Evolutionary conservation across 2,888 invertebrate species (phyloP), one percentile per base, ranked within the genome.

Genomic region (Agrilus cyanescens): DNA sequence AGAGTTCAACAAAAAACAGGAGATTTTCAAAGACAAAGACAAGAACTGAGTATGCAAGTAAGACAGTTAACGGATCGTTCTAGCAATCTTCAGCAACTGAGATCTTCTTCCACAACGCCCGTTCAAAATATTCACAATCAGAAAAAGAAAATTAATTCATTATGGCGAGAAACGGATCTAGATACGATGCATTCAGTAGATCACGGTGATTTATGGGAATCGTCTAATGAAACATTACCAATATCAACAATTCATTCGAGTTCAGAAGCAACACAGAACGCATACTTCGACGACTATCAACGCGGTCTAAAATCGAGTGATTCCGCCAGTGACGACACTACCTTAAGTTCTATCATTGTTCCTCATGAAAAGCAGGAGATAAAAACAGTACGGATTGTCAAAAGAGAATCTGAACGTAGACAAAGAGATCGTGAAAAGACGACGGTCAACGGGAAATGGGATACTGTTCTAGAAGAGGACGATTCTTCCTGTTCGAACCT

Each of bases 331-430:
- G 61, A 61, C 34, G 62, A 63, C 39, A 57, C 55, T 14, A 50
- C 53, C 8, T 51, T 56, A 20, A 58, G 51, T 44, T 53, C 53
- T 18, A 57, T 55, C 45, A 39, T 53, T 20, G 46, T 51, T 5
- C 61, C 72, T 1, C 80, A 83, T 43, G 91, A 91, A 59, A 88
- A 88, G 54, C 79, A 84, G 62, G 90, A 91, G 67, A 87, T 88
- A 45, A 89, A 91, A 73, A 93, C 93, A 0, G 93, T 94, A 13
- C 76, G 93, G 45, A 91, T 93, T 56, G 91, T 94, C 1, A 94
- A 94, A 67, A 73, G 91, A 12, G 90, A 91, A 62, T 87, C 89
- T 15, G 91, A 90, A 62, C 75, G 89, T 40, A 72, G 91, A 1
- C 87, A 87, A 59, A 71, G 86, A 37, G 87, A 87, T 56, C 72